phyloP scores from a whole-genome alignment of 23 tunicate genomes.

The Aplidium turbinatum region DNA sequence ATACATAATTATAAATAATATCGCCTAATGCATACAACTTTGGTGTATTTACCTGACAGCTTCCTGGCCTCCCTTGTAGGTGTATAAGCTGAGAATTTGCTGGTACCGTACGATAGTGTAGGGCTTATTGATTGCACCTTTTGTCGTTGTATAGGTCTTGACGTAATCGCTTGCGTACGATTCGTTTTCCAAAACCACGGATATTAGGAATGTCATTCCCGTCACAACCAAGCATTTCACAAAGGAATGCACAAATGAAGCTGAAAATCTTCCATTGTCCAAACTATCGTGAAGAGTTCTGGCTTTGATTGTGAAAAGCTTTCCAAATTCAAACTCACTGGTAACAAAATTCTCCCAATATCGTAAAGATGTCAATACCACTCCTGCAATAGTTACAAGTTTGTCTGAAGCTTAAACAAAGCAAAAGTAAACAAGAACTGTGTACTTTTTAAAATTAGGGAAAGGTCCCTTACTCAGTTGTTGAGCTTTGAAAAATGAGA shows the following conservation, averaged over 20 bases:
- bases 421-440: background rate
- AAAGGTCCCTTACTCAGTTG: too few relatives aligned
- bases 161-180: slow-evolving; percentile 24
- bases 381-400: slow-evolving; percentile 31
- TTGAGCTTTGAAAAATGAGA: too few relatives aligned
- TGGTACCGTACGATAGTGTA: slow-evolving; percentile 13
- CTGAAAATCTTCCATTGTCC: slow-evolving; percentile 57
- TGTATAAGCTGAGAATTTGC: background rate
- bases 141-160: background rate
- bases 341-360: slow-evolving; percentile 92
- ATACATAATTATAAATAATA: too few relatives aligned
- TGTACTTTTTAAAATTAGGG: background rate
- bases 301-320: slow-evolving; percentile 22
- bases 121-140: background rate
- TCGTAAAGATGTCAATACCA: slow-evolving; percentile 62
- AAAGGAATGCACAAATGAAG: slow-evolving; percentile 46
- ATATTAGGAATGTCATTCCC: slow-evolving; percentile 40
- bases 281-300: slow-evolving; percentile 37
- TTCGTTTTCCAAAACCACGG: slow-evolving; percentile 45
- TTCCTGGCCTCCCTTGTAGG: background rate
- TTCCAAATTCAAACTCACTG: slow-evolving; percentile 13
- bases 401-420: background rate
- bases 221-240: slow-evolving; percentile 37
- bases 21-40: background rate
- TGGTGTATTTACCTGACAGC: background rate